Conservation (phyloP, 2,113 vertebrate genomes). For the Stigmatopora nigra region DNA sequence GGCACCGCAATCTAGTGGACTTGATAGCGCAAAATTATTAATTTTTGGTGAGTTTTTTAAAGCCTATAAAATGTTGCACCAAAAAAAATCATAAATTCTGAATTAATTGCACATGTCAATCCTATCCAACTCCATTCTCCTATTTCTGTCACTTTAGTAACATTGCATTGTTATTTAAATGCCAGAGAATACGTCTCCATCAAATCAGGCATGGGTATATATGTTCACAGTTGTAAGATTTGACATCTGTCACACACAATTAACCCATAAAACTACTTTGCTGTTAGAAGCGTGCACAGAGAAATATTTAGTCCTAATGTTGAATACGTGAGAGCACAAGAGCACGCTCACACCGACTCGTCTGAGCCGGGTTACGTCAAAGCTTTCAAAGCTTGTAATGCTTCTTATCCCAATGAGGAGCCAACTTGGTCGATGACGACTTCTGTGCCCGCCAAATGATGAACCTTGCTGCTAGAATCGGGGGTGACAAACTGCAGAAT, state of each 20-base stretch:
- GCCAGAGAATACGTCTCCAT: not conserved
- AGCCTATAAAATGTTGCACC: too few species aligned
- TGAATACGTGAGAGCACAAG: slow-evolving; percentile 49
- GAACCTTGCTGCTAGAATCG: slow-evolving; percentile 32
- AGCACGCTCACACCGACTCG: slow-evolving; percentile 45
- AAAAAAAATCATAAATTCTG: too few species aligned
- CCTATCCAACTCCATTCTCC: too few species aligned
- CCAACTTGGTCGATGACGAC: slow-evolving; percentile 65
- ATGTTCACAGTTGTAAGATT: not conserved
- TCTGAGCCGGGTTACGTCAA: slow-evolving; percentile 66
- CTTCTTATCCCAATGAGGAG: slow-evolving; percentile 73
- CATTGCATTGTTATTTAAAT: not conserved
- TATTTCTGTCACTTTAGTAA: too few species aligned
- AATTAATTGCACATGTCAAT: too few species aligned
- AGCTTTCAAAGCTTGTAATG: slow-evolving; percentile 74
- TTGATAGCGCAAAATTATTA: too few species aligned
- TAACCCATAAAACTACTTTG: not conserved
- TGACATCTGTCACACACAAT: not conserved
- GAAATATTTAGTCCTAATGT: slow-evolving; percentile 17
- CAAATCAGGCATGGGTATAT: not conserved
- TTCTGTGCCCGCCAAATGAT: slow-evolving; percentile 40
- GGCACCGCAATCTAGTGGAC: too few species aligned
- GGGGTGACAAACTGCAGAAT: slow-evolving; percentile 10
- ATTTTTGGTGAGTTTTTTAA: too few species aligned
- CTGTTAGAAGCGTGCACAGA: slow-evolving; percentile 12